Evolutionary conservation across 1,140 invertebrate genomes (phyloP).

Genomic region (Drosophila chauvacae): DNA sequence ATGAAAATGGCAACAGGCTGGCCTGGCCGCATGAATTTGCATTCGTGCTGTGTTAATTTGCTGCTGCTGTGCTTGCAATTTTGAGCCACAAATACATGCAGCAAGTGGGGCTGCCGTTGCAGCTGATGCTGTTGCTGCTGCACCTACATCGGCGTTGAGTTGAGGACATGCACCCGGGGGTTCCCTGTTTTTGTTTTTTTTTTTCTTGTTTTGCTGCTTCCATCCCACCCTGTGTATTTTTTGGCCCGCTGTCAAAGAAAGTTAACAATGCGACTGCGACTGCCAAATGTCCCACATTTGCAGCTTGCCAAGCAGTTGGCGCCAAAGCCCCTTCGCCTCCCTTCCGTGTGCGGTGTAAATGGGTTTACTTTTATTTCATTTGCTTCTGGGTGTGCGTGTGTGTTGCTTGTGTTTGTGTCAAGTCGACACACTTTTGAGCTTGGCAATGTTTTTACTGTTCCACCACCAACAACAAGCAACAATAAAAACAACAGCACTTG

Average conservation of each 20-base stretch:
- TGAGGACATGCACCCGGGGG: constrained; percentile 58
- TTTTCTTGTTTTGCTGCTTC: not conserved
- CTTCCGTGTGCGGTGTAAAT: constrained; percentile 69
- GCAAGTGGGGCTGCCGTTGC: constrained; percentile 8
- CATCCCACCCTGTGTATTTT: constrained; percentile 18
- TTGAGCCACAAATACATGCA: constrained; percentile 74
- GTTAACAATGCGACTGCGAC: constrained; percentile 75
- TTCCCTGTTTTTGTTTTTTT: constrained; percentile 28
- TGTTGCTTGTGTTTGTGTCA: constrained; percentile 48
- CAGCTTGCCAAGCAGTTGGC: constrained; percentile 68
- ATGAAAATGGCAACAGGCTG: constrained; percentile 66
- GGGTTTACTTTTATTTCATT: constrained; percentile 83
- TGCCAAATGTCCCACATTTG: constrained; percentile 81
- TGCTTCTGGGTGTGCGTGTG: constrained; percentile 58
- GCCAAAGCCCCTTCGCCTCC: constrained; percentile 31
- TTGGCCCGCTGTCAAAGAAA: constrained; percentile 80
- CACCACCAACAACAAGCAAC: constrained; percentile 33
- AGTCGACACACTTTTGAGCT: constrained; percentile 78
- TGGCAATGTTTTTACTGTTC: constrained; percentile 68
- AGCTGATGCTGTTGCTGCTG: constrained; percentile 6
- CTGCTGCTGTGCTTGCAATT: constrained; percentile 78
- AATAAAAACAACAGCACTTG: constrained; percentile 36
- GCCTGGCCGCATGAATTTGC: constrained; percentile 43
- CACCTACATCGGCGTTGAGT: constrained; percentile 35
- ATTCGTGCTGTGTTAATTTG: constrained; percentile 77